Base-by-base conservation (phyloP, 64 coral and sea anemone species). In the Montipora capricornis region DNA sequence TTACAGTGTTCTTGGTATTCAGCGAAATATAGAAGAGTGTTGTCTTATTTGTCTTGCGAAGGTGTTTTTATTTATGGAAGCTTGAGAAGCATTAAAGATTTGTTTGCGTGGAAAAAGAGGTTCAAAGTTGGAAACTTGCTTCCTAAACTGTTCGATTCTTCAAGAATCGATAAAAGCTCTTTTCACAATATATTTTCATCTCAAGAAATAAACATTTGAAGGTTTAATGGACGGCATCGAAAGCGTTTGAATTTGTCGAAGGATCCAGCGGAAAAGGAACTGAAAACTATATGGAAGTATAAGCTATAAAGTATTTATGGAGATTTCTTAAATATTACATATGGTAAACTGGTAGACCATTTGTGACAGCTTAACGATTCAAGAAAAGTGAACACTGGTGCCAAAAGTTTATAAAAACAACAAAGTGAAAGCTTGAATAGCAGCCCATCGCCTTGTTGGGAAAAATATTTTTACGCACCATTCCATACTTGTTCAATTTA, bases 241-340 rank as follows among this genome's bases (percentile, higher is more conserved):
- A 19, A 85, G 60, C 47, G 82, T 85, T 85, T 82, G 68, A 49
- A 85, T 7, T 68, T 13, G 15, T 85, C 17, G 13, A 70, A 13
- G 8, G 45, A 64, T 67, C 62, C 66, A 85, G 46, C 66, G 47
- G 13, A 70, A 85, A 85, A 47, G 44, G 80, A 85, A 70, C 66
- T 85, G 15, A 64, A 14, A 49, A 37, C 37, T 37, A 37, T 37
- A 71, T 85, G 82, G 82, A 85, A 71, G 82, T 62, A 85, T 15
- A 11, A 85, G 66, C 66, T 45, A 96, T 96, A 53, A 96, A 96
- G 60, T 90, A 96, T 94, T 96, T 68, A 96, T 96, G 89, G 94
- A 93, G 47, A 94, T 90, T 74, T 49, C 64, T 96, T 96, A 94
- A 96, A 96, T 96, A 96, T 96, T 96, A 96, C 95, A 96, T 96